Evolutionary conservation across 1,140 invertebrate genomes (phyloP).

Genomic region (Eurosta solidaginis): DNA sequence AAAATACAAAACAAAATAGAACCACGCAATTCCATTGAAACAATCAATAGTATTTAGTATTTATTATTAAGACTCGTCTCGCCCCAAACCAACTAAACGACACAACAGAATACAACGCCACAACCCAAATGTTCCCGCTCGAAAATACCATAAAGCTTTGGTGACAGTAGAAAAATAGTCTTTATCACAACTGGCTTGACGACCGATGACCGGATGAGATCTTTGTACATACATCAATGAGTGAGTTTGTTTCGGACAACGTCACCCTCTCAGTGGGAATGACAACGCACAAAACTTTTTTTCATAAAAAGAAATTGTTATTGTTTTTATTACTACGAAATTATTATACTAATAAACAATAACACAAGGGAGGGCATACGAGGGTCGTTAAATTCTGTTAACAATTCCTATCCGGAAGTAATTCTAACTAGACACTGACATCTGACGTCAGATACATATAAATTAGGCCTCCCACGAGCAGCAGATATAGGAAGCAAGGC

Average conservation of each 20-base stretch:
- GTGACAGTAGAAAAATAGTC: neutral
- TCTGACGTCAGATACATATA: too few species aligned
- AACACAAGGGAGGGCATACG: neutral
- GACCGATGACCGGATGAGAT: neutral
- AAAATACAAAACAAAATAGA: neutral
- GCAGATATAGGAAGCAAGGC: too few species aligned
- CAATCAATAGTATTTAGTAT: neutral
- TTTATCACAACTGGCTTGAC: neutral
- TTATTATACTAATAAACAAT: neutral
- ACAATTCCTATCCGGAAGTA: too few species aligned
- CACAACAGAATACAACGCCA: neutral
- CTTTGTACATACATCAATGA: too few species aligned
- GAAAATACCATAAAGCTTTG: too few species aligned
- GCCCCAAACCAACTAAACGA: neutral
- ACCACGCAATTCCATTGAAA: conserved; percentile 18
- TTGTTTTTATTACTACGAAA: neutral
- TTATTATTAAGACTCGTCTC: neutral
- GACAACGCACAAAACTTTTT: neutral
- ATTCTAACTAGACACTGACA: too few species aligned
- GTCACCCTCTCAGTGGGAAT: neutral
- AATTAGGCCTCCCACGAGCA: too few species aligned
- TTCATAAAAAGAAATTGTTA: neutral
- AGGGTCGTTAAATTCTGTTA: neutral
- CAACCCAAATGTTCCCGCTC: neutral
- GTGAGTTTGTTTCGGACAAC: neutral